Conservation (phyloP, 2,797 vertebrate species). For the Pangasius sanitwongsei region DNA sequence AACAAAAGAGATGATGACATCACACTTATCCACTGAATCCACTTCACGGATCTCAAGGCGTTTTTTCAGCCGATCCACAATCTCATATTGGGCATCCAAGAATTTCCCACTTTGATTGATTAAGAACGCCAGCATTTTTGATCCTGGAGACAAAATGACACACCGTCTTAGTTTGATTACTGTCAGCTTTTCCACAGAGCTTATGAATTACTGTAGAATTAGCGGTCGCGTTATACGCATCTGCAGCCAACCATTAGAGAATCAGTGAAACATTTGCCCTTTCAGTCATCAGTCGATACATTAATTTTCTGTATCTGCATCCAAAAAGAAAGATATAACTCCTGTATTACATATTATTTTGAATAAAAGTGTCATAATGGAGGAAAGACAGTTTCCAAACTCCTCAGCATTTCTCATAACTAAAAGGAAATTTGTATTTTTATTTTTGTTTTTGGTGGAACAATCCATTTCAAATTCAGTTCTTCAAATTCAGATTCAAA, state of each 20-base stretch:
- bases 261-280: neutral
- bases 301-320: neutral
- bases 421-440: neutral
- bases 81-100: neutral
- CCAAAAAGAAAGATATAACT: neutral
- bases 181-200: neutral
- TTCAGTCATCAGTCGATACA: neutral
- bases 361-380: neutral
- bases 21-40: neutral
- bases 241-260: neutral
- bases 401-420: neutral
- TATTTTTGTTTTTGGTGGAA: too few species aligned
- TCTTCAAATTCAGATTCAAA: neutral
- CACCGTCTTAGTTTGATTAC: neutral
- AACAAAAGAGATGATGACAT: conserved; percentile 11
- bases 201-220: neutral
- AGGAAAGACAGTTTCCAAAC: neutral
- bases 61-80: neutral
- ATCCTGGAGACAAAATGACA: conserved; percentile 4
- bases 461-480: neutral
- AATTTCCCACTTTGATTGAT: neutral
- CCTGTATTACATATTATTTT: neutral
- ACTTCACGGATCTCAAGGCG: neutral
- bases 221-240: neutral
- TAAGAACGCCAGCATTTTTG: neutral